Evolutionary conservation across 2,113 vertebrate genomes (phyloP).

Genomic region (Heliornis fulica): DNA sequence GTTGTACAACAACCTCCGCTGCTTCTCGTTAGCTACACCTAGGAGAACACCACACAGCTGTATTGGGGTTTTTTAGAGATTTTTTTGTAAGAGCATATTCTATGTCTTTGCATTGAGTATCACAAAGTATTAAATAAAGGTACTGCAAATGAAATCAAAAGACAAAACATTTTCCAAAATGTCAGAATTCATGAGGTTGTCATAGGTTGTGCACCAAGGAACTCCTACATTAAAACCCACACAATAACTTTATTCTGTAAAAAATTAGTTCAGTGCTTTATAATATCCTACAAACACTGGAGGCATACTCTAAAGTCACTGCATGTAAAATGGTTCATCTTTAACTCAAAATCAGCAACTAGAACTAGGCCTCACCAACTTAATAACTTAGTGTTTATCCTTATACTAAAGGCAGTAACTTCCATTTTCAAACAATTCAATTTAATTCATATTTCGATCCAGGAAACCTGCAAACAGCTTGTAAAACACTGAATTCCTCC

Average conservation of each 20-base stretch:
- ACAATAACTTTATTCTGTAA: background rate
- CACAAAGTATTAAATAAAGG: background rate
- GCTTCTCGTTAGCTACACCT: conserved; percentile 93
- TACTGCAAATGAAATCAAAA: background rate
- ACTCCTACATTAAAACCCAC: background rate
- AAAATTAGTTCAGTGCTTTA: background rate
- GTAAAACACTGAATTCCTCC: background rate
- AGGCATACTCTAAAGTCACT: background rate
- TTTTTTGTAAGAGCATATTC: background rate
- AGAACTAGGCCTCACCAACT: background rate
- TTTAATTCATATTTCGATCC: background rate
- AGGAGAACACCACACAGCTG: background rate
- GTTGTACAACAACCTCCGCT: conserved; percentile 92
- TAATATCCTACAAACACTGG: background rate
- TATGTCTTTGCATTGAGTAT: fast-evolving
- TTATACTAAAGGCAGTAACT: background rate
- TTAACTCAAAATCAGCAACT: background rate
- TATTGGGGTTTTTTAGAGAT: no score
- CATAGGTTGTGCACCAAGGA: background rate
- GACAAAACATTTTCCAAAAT: background rate
- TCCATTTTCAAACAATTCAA: background rate
- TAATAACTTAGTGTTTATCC: background rate
- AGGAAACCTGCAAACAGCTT: background rate
- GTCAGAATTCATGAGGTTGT: background rate
- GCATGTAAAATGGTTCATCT: background rate